Percentiles rank a stretch among this genome's conserved stretches.
Evolutionary conservation across 2,797 vertebrate genomes (phyloP).

Genomic region (Artibeus jamaicensis): DNA sequence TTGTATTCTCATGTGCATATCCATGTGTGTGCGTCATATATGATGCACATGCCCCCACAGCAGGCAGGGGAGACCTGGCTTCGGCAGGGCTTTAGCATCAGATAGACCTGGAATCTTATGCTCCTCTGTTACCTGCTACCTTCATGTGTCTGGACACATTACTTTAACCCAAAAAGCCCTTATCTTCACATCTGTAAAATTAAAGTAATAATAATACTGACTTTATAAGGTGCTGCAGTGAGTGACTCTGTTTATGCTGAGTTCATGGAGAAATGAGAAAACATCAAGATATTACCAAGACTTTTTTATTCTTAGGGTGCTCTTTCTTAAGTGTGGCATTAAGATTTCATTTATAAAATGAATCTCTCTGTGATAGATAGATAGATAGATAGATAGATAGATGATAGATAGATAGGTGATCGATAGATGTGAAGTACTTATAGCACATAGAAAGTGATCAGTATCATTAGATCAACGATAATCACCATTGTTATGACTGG

Average conservation of each 20-base stretch:
- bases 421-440: neutral
- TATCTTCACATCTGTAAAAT: neutral
- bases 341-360: no score
- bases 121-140: neutral
- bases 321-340: no score
- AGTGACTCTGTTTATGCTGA: no score
- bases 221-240: neutral
- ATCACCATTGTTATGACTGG: neutral
- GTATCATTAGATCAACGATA: neutral
- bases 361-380: no score
- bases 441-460: neutral
- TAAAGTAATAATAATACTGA: neutral
- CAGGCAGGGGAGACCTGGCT: neutral
- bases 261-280: no score
- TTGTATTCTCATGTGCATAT: neutral
- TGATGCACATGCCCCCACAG: neutral
- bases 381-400: neutral
- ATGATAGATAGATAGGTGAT: neutral
- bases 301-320: no score
- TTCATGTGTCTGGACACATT: neutral
- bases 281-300: no score
- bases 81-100: neutral
- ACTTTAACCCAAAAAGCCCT: neutral
- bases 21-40: rapidly evolving
- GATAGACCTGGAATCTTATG: neutral